Percentiles rank a stretch among this genome's conserved stretches.
Evolutionary conservation across 1,140 invertebrate genomes (phyloP).

Genomic region (Psix sp.): DNA sequence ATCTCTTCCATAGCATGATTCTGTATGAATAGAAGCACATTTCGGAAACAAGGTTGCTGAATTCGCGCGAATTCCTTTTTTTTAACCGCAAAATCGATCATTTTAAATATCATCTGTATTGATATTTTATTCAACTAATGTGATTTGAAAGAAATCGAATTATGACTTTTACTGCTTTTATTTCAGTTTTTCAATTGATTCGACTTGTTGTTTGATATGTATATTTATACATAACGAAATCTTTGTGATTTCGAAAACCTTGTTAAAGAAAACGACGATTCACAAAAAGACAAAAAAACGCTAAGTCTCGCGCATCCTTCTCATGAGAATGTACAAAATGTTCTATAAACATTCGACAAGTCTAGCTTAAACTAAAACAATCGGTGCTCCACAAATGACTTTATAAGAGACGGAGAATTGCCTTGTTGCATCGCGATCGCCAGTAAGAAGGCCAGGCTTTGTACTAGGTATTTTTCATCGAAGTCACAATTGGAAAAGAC

Average conservation of each 20-base stretch:
- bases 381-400: slow-evolving; percentile 50
- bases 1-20: slow-evolving; percentile 51
- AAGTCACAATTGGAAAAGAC: slow-evolving; percentile 57
- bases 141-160: too few relatives aligned
- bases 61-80: too few relatives aligned
- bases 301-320: slow-evolving; percentile 34
- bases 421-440: slow-evolving; percentile 56
- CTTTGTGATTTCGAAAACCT: slow-evolving; percentile 39
- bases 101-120: too few relatives aligned
- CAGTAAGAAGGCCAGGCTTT: slow-evolving; percentile 50
- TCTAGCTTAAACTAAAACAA: slow-evolving; percentile 34
- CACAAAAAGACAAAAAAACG: slow-evolving; percentile 5
- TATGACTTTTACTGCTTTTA: too few relatives aligned
- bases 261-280: slow-evolving; percentile 10
- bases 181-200: too few relatives aligned
- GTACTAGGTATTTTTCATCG: slow-evolving; percentile 59
- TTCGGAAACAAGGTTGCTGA: slow-evolving; percentile 31
- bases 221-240: too few relatives aligned
- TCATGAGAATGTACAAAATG: slow-evolving; percentile 48
- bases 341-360: slow-evolving; percentile 45
- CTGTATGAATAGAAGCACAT: slow-evolving; percentile 45
- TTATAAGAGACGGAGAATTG: slow-evolving; percentile 50
- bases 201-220: too few relatives aligned
- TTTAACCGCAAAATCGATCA: too few relatives aligned
- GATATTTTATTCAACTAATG: too few relatives aligned